Percentiles rank a stretch among this genome's conserved stretches.
phyloP scores from a whole-genome alignment of 1,140 invertebrate species.

The Eriocheir sinensis region DNA sequence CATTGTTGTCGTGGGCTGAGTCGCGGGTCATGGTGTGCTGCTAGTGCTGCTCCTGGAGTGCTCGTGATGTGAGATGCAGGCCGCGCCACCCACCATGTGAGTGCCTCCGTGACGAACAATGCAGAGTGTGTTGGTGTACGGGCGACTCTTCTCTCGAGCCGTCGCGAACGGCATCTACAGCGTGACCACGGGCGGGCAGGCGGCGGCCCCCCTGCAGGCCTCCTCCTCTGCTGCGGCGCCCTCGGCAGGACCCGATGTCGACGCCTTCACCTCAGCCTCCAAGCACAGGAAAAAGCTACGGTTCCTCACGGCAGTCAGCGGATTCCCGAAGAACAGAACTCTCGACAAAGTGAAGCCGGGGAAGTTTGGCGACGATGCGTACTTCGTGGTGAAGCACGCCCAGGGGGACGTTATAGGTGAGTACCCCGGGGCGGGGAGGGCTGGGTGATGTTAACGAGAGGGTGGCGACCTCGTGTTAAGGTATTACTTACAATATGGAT shows the following conservation, averaged over 20 bases:
- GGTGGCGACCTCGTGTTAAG: not conserved
- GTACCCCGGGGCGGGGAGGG: no score
- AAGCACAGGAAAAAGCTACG: slow-evolving; percentile 63
- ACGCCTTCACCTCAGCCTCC: slow-evolving; percentile 32
- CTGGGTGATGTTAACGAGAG: not conserved
- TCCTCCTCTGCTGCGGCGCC: slow-evolving; percentile 36
- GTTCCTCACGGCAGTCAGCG: slow-evolving; percentile 78
- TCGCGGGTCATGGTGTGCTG: slow-evolving; percentile 38
- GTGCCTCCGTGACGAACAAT: slow-evolving; percentile 60
- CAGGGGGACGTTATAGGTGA: slow-evolving; percentile 78
- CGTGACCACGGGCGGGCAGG: slow-evolving; percentile 60
- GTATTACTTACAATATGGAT: no score
- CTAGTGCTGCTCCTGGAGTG: slow-evolving; percentile 36
- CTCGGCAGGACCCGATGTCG: not conserved
- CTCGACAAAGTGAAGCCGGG: slow-evolving; percentile 75
- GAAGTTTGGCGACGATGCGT: slow-evolving; percentile 78
- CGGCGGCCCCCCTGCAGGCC: slow-evolving; percentile 19
- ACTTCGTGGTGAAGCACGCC: slow-evolving; percentile 77
- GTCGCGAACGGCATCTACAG: slow-evolving; percentile 77
- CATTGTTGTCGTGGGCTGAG: slow-evolving; percentile 57
- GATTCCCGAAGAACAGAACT: slow-evolving; percentile 76
- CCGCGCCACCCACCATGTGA: slow-evolving; percentile 48
- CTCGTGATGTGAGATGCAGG: slow-evolving; percentile 54
- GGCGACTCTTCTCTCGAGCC: slow-evolving; percentile 77
- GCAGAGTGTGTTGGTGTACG: slow-evolving; percentile 79